phyloP scores from a whole-genome alignment of 2,797 vertebrate genomes.

The Toxotes lorentzi region DNA sequence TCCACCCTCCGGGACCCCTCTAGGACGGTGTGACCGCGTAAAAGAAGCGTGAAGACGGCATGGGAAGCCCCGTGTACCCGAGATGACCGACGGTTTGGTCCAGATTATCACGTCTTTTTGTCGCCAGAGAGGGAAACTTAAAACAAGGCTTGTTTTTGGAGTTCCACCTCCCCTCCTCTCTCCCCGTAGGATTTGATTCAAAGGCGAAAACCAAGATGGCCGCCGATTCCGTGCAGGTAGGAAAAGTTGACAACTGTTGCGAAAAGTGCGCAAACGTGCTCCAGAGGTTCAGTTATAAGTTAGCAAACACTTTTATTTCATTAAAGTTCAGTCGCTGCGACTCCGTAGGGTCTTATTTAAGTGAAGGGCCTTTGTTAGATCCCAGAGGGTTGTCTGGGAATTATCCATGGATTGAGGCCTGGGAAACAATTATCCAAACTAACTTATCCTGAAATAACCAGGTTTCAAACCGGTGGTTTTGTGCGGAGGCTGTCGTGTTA shows the following conservation, averaged over 20 bases:
- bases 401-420: slow-evolving; percentile 84
- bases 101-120: slow-evolving; percentile 59
- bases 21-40: slow-evolving; percentile 62
- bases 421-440: slow-evolving; percentile 80
- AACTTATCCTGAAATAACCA: slow-evolving; percentile 56
- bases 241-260: slow-evolving; percentile 87
- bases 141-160: slow-evolving; percentile 82
- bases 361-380: slow-evolving; percentile 16
- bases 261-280: slow-evolving; percentile 79
- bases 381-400: slow-evolving; percentile 71
- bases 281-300: slow-evolving; percentile 1
- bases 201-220: slow-evolving; percentile 89
- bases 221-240: slow-evolving; percentile 90
- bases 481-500: background rate
- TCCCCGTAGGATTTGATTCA: slow-evolving; percentile 86
- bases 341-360: background rate
- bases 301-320: slow-evolving; percentile 5
- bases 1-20: slow-evolving; percentile 54
- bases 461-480: slow-evolving; percentile 1
- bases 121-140: slow-evolving; percentile 80
- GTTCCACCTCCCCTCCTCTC: slow-evolving; percentile 79
- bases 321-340: slow-evolving; percentile 9
- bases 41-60: slow-evolving; percentile 61
- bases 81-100: slow-evolving; percentile 72
- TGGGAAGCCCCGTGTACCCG: slow-evolving; percentile 69